Base-by-base conservation (phyloP, 2,113 vertebrate species). In the Gallinago jamesoni region DNA sequence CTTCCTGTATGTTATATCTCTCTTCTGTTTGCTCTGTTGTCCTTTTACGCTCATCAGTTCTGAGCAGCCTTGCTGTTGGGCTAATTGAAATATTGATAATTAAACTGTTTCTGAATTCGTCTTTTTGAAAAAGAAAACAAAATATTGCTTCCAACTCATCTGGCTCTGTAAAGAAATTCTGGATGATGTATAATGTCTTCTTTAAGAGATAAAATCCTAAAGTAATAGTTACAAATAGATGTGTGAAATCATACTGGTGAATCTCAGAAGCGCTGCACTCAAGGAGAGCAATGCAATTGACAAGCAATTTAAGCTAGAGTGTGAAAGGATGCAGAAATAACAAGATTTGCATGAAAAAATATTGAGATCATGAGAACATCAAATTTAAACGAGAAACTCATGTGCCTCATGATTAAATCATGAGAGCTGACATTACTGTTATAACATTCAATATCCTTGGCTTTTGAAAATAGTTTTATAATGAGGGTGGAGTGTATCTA, bases 291-390 rank as follows among this genome's bases (percentile, higher is more conserved):
- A 78, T 90, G 95, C 95, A 98, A 98, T 96, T 98, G 98, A 98
- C 98, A 98, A 98, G 97, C 97, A 98, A 98, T 98, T 98, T 98
- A 98, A 98, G 91, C 95, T 96, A 70, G 77, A 98, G 96, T 96
- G 96, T 97, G 98, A 98, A 98, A 97, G 97, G 97, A 98, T 98
- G 97, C 97, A 98, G 97, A 98, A 98, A 98, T 98, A 98, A 98
- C 98, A 97, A 98, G 98, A 98, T 98, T 98, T 98, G 98, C 98
- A 98, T 98, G 97, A 98, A 98, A 98, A 98, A 98, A 98, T 98
- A 98, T 98, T 98, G 97, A 98, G 97, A 98, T 98, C 96, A 97
- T 96, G 97, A 98, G 97, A 98, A 98, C 98, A 98, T 98, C 96
- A 98, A 97, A 98, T 98, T 98, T 98, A 98, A 98, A 98, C 68